Conservation (phyloP, 2,888 invertebrate genomes). For the Leucoma salicis region DNA sequence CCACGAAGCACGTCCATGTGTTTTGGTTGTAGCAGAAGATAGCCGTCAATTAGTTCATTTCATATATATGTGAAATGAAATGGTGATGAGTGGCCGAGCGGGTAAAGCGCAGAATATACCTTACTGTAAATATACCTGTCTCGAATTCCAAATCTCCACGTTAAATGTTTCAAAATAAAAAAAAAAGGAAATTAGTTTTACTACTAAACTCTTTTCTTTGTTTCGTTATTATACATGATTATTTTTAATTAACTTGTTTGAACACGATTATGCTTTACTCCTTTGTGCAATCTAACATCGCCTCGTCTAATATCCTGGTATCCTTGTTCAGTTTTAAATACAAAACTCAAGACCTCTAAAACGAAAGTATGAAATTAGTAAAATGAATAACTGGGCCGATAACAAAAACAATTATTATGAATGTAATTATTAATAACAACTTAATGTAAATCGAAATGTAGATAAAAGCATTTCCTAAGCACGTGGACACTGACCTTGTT, state of each 20-base stretch:
- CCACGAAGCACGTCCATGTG: no score
- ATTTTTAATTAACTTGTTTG: neutral
- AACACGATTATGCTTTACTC: neutral
- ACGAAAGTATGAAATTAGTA: neutral
- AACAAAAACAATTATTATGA: constrained; percentile 2
- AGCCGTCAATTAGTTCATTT: no score
- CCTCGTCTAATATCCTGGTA: neutral
- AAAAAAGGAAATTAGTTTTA: no score
- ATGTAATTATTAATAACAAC: constrained; percentile 5
- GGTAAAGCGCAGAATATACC: no score
- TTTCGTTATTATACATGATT: neutral
- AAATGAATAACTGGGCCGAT: constrained; percentile 1
- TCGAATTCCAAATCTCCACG: no score
- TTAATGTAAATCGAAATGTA: constrained; percentile 5
- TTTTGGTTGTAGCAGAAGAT: no score
- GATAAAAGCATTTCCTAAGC: constrained; percentile 17
- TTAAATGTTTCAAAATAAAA: no score
- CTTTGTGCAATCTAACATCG: neutral
- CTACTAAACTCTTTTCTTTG: neutral
- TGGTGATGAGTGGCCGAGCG: no score
- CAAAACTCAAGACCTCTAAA: constrained; percentile 1
- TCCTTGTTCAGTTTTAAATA: neutral
- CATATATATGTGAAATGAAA: no score
- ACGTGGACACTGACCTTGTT: constrained; percentile 36
- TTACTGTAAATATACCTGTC: no score